Conservation (phyloP, 2,797 vertebrate species). For the Microctenopoma stevenorrisi region DNA sequence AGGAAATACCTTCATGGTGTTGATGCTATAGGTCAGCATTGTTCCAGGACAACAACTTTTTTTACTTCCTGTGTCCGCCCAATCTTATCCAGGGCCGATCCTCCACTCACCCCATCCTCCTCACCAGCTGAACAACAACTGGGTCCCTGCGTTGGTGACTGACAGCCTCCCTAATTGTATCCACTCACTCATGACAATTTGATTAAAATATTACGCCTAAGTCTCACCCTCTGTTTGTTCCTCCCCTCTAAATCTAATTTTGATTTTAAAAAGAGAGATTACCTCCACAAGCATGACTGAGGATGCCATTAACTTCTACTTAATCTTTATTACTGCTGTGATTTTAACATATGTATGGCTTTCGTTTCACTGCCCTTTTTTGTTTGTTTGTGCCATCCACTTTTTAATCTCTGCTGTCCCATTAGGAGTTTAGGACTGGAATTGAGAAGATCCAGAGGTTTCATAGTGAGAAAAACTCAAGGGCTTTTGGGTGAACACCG, state of each 20-base stretch:
- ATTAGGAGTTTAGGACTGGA: conserved; percentile 14
- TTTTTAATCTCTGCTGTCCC: conserved; percentile 16
- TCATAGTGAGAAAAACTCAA: conserved; percentile 28
- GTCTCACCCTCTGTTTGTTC: conserved; percentile 99
- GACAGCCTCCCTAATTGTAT: conserved; percentile 99
- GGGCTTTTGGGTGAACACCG: not conserved
- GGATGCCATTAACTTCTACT: conserved; percentile 97
- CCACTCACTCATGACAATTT: conserved; percentile 99
- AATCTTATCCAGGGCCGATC: conserved; percentile 59
- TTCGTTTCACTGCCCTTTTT: conserved; percentile 82
- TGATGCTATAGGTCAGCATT: conserved; percentile 25
- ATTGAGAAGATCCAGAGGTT: conserved; percentile 54
- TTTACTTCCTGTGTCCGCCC: conserved; percentile 58
- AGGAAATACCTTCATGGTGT: not conserved
- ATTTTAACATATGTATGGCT: conserved; percentile 96
- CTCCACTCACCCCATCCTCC: conserved; percentile 36
- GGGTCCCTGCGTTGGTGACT: conserved; percentile 91
- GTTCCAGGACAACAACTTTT: conserved; percentile 66
- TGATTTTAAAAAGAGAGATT: conserved; percentile 99
- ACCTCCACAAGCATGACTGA: conserved; percentile 96
- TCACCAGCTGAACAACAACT: conserved; percentile 89
- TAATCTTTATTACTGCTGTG: conserved; percentile 97
- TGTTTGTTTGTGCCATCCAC: conserved; percentile 1
- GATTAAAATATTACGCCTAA: conserved; percentile 99
- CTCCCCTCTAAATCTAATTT: conserved; percentile 98